These are phyloP conservation scores for Nomada hirtipes DNA, from an alignment of 2,888 invertebrate species.

Conservation along the genomic window DNA sequence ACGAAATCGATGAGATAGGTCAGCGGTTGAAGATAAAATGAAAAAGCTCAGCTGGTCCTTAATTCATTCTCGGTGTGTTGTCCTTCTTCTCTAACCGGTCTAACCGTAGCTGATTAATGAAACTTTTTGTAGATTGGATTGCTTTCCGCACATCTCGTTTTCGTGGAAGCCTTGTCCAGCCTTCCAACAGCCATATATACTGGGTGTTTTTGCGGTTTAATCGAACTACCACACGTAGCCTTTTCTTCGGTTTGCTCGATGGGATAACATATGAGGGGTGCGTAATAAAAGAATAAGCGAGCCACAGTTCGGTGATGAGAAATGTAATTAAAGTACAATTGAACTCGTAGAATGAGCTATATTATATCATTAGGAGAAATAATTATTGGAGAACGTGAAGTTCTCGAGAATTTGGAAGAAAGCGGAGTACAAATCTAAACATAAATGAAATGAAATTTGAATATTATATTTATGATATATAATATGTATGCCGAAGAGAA, in stretches of 20 bases:
- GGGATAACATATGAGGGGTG: constrained; percentile 7
- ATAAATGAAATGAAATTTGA: no score
- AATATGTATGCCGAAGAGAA: no score
- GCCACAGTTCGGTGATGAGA: neutral
- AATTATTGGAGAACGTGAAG: neutral
- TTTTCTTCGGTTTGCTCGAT: neutral
- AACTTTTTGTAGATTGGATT: constrained; percentile 70
- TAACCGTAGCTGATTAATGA: constrained; percentile 51
- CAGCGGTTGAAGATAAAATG: constrained; percentile 19
- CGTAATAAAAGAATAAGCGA: neutral
- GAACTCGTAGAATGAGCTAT: neutral
- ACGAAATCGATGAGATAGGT: constrained; percentile 29
- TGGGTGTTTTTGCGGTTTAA: constrained; percentile 29
- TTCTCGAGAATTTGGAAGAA: no score
- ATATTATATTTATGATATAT: no score
- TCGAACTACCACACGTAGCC: neutral
- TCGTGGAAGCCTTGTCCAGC: neutral
- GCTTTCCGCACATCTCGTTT: constrained; percentile 21
- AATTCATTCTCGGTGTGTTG: constrained; percentile 43
- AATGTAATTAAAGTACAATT: neutral
- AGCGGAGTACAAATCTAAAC: no score
- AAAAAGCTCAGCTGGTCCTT: constrained; percentile 42
- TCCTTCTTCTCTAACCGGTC: constrained; percentile 30
- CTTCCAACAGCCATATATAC: neutral
- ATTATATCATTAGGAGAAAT: neutral